phyloP scores from a whole-genome alignment of 1,140 invertebrate species.

The Cyrtorhinus lividipennis region DNA sequence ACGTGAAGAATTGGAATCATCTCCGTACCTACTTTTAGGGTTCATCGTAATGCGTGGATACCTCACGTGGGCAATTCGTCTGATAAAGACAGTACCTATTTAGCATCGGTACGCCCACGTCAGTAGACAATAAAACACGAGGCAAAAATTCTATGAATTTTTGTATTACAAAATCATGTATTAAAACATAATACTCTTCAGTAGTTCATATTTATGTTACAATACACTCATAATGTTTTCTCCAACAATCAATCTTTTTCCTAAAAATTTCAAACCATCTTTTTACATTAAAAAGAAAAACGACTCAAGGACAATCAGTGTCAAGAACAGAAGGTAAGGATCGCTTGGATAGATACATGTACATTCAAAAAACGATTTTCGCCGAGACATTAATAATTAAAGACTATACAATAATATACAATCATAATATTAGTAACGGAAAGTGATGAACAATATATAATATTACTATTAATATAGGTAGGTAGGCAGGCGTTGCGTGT shows the following conservation, averaged over 20 bases:
- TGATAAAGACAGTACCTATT: too few relatives aligned
- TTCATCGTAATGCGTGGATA: too few relatives aligned
- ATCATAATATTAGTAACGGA: slow-evolving; percentile 8
- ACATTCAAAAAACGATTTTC: slow-evolving; percentile 6
- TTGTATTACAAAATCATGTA: slow-evolving; percentile 23
- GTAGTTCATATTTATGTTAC: slow-evolving; percentile 17
- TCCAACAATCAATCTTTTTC: background rate
- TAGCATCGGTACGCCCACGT: too few relatives aligned
- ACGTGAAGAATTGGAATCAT: too few relatives aligned
- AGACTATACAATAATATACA: background rate
- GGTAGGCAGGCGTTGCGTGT: too few relatives aligned
- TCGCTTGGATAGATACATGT: slow-evolving; percentile 1
- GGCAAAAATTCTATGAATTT: background rate
- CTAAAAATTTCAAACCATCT: background rate
- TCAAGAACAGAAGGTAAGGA: background rate
- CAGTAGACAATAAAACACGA: background rate
- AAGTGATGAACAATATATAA: slow-evolving; percentile 8
- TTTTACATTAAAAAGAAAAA: background rate
- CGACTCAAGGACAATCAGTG: background rate
- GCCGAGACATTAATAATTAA: slow-evolving; percentile 1
- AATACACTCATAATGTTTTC: slow-evolving; percentile 15
- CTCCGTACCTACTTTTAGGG: too few relatives aligned
- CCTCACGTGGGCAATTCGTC: background rate
- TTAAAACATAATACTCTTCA: slow-evolving; percentile 25
- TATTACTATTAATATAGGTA: background rate